Percentiles rank a stretch among this genome's conserved stretches.
phyloP scores from a whole-genome alignment of 1,140 invertebrate species.

The Lucilia sericata region DNA sequence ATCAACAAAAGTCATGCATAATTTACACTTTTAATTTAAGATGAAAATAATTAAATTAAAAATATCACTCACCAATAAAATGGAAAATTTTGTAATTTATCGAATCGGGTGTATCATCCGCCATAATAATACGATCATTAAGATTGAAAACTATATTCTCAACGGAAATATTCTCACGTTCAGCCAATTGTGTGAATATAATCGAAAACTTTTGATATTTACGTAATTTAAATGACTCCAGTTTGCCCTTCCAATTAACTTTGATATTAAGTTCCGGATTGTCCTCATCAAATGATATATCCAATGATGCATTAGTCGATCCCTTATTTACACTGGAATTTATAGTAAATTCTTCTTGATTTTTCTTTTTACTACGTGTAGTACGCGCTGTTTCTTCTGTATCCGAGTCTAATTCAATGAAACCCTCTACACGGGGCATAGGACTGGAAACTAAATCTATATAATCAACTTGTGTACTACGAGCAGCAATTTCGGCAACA shows the following conservation, averaged over 20 bases:
- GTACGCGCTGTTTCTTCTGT: slow-evolving; percentile 46
- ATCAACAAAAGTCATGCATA: no score
- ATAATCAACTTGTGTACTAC: slow-evolving; percentile 50
- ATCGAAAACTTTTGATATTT: slow-evolving; percentile 59
- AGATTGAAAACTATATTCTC: slow-evolving; percentile 54
- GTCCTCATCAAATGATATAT: slow-evolving; percentile 50
- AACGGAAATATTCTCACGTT: slow-evolving; percentile 53
- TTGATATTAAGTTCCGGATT: slow-evolving; percentile 57
- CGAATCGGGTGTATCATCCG: slow-evolving; percentile 54
- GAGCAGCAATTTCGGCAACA: slow-evolving; percentile 54
- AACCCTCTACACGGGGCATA: slow-evolving; percentile 54
- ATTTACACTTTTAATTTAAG: no score
- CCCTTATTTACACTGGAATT: neutral
- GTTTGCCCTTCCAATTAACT: slow-evolving; percentile 57
- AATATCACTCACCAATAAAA: slow-evolving; percentile 51
- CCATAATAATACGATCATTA: slow-evolving; percentile 52
- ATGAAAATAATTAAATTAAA: no score
- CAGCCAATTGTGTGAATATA: slow-evolving; percentile 57
- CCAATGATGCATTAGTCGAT: neutral
- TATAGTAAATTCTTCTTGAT: neutral
- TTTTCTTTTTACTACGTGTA: neutral
- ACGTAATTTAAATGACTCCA: slow-evolving; percentile 56
- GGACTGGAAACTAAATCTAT: slow-evolving; percentile 60
- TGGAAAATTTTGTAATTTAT: slow-evolving; percentile 56
- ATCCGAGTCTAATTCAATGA: slow-evolving; percentile 60